Evolutionary conservation across 2,113 vertebrate species (phyloP), one percentile per base, ranked within the genome.

Genomic region (Ranitomeya variabilis): DNA sequence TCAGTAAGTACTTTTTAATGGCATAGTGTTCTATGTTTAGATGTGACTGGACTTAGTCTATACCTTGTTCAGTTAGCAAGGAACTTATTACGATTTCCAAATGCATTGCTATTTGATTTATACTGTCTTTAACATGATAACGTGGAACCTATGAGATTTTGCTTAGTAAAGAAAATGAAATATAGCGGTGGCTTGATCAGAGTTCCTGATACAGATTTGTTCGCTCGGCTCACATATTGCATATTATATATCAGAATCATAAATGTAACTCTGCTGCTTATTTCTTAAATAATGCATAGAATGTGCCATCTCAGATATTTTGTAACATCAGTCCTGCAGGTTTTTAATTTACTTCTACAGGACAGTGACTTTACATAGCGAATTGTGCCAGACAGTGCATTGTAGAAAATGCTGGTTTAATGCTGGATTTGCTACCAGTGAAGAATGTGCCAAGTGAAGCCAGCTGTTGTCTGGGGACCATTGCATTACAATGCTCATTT

Each of bases 1-100:
- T 59, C 78, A 80, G 55, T 80, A 80, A 80, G 79, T 60, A 10
- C 19, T 60, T 60, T 80, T 80, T 80, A 80, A 80, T 80, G n/a
- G 79, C 55, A 59, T 31, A 59, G 57, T n/a, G 7, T 80, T 59
- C 78, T 16, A 6, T 59, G 18, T 80, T n/a, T 80, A 31, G 31
- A 80, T 80, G 55, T 31, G 15, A 60, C 14, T 15, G 37, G 79
- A 31, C 55, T 18, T 60, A 60, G 26, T 37, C 79, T 57, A 80
- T 18, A 31, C 55, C 55, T 80, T 80, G 78, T 80, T 80, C 54
- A 31, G 55, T 80, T 80, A 78, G 7, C 6, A 51, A 21, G 8
- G 45, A n/a, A 18, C 4, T 78, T 52, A 79, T 55, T 59, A 80
- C n/a, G 54, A 8, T 31, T 60, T 80, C 23, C 10, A 80, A 80